These are phyloP conservation scores for Sipha maydis DNA, from an alignment of 2,888 invertebrate genomes.

Conservation along the genomic window DNA sequence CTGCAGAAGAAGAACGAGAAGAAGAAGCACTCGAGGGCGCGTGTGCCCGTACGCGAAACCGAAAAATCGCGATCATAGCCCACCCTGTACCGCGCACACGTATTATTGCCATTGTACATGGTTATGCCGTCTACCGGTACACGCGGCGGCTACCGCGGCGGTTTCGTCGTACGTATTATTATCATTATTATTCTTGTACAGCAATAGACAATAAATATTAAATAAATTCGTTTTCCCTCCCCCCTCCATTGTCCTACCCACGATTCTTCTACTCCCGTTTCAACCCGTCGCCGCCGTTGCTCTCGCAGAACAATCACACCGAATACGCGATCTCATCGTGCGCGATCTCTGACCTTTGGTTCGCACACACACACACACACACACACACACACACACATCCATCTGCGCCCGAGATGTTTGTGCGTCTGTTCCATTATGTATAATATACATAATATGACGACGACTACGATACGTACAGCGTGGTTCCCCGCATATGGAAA, in stretches of 20 bases:
- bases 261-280: background rate
- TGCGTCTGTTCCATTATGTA: background rate
- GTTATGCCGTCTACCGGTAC: background rate
- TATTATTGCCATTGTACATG: no score
- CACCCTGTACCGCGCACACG: no score
- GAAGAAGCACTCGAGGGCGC: no score
- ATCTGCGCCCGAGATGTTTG: background rate
- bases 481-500: background rate
- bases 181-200: background rate
- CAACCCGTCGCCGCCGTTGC: background rate
- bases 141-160: background rate
- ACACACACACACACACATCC: background rate
- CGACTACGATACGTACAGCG: background rate
- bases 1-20: no score
- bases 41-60: no score
- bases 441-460: background rate
- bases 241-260: no score
- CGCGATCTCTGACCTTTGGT: constrained; percentile 42
- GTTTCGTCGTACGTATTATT: background rate
- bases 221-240: background rate
- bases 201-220: constrained; percentile 27
- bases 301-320: constrained; percentile 13
- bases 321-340: constrained; percentile 38
- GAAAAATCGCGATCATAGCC: no score
- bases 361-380: constrained; percentile 13